phyloP scores from a whole-genome alignment of 2,888 invertebrate genomes.

The Meiosimyza platycephala region DNA sequence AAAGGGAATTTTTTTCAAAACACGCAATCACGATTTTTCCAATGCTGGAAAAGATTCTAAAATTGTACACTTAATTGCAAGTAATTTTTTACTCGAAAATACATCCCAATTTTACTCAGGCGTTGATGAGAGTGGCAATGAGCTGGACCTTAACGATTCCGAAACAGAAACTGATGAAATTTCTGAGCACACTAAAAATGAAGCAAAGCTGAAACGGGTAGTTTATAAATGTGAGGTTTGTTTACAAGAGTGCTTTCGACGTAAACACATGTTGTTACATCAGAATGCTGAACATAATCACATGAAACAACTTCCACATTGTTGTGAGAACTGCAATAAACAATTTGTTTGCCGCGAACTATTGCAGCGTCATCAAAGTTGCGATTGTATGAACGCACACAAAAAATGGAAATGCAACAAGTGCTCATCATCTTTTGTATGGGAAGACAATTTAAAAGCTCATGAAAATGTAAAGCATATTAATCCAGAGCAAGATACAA shows the following conservation, averaged over 20 bases:
- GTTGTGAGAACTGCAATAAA: slow-evolving; percentile 69
- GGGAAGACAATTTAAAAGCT: slow-evolving; percentile 57
- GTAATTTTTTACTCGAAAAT: slow-evolving; percentile 51
- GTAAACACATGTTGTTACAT: slow-evolving; percentile 54
- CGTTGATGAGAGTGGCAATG: slow-evolving; percentile 57
- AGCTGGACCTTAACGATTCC: slow-evolving; percentile 62
- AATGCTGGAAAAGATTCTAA: slow-evolving; percentile 41
- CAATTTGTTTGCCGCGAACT: slow-evolving; percentile 69
- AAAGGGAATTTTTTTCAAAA: slow-evolving; percentile 47
- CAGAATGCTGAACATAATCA: slow-evolving; percentile 59
- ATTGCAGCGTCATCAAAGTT: slow-evolving; percentile 69
- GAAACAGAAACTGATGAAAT: slow-evolving; percentile 48
- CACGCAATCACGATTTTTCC: slow-evolving; percentile 35
- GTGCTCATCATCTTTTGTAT: slow-evolving; percentile 59
- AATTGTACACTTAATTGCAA: slow-evolving; percentile 46
- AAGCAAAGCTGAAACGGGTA: not conserved
- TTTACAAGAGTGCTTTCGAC: slow-evolving; percentile 44
- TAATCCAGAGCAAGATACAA: slow-evolving; percentile 54
- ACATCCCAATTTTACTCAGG: slow-evolving; percentile 59
- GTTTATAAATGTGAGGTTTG: slow-evolving; percentile 58
- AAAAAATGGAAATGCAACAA: slow-evolving; percentile 53
- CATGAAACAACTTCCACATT: slow-evolving; percentile 61
- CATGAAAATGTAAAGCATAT: slow-evolving; percentile 51
- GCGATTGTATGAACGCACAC: slow-evolving; percentile 57
- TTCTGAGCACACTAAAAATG: not conserved